Evolutionary conservation across 2,888 invertebrate genomes (phyloP).

Genomic region (Acheta domesticus): DNA sequence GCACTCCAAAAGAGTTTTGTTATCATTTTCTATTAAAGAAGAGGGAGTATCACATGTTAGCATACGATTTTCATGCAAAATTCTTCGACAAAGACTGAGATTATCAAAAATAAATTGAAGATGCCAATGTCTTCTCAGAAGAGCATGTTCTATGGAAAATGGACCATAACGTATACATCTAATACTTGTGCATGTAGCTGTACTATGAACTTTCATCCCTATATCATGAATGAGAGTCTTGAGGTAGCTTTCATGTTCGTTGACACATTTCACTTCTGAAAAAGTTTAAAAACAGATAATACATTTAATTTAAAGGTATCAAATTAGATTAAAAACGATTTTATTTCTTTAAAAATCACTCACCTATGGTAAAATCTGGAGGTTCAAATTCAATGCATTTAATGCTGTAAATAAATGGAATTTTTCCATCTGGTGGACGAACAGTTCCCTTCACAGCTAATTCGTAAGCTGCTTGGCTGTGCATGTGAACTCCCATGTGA

Average conservation of each 20-base stretch:
- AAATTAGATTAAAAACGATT: neutral
- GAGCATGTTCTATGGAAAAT: conserved; percentile 70
- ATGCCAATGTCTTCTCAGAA: conserved; percentile 80
- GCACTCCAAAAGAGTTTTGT: too few relatives aligned
- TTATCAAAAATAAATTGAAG: conserved; percentile 65
- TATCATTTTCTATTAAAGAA: neutral
- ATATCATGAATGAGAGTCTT: conserved; percentile 77
- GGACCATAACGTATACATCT: conserved; percentile 80
- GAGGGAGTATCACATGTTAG: neutral
- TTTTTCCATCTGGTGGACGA: conserved; percentile 64
- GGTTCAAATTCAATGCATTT: conserved; percentile 76
- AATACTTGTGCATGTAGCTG: conserved; percentile 75
- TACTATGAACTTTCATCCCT: conserved; percentile 72
- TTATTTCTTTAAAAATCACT: conserved; percentile 29
- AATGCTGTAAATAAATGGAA: conserved; percentile 80
- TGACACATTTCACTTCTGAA: conserved; percentile 80
- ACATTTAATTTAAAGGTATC: neutral
- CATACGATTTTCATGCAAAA: neutral
- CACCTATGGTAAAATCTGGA: conserved; percentile 83
- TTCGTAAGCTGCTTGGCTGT: conserved; percentile 87
- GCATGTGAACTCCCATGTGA: conserved; percentile 72
- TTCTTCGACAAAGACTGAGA: conserved; percentile 47
- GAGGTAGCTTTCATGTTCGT: conserved; percentile 77
- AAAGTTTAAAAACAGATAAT: conserved; percentile 32
- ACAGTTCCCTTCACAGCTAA: conserved; percentile 78